A percentile compares a stretch with the other conserved stretches of the same genome.
phyloP scores from a whole-genome alignment of 2,113 vertebrate genomes.

The Typhlomys cinereus region DNA sequence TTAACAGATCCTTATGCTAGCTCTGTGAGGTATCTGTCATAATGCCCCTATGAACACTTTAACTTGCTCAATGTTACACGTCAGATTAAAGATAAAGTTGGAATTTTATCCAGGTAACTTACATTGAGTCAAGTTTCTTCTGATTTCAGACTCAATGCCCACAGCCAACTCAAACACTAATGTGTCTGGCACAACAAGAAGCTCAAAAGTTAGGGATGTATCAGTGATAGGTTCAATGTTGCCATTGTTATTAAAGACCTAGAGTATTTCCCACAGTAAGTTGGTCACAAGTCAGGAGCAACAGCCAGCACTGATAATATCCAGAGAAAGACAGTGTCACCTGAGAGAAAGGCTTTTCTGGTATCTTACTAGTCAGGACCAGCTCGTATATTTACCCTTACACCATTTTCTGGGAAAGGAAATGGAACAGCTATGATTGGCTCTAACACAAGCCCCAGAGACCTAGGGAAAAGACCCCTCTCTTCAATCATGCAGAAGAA shows the following conservation, averaged over 20 bases:
- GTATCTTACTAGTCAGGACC: not conserved
- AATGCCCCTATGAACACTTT: not conserved
- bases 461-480: not conserved
- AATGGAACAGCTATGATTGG: not conserved
- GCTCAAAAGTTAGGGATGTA: not conserved
- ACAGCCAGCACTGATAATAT: not conserved
- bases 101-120: not conserved
- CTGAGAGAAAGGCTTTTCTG: not conserved
- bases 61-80: not conserved
- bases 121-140: not conserved
- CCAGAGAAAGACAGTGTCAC: not conserved
- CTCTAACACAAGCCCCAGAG: not conserved
- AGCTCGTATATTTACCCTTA: not conserved
- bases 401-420: not conserved
- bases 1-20: not conserved
- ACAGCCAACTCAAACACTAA: not conserved
- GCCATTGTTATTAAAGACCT: not conserved
- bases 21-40: not conserved
- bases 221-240: not conserved
- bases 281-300: not conserved
- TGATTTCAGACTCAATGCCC: not conserved
- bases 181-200: not conserved
- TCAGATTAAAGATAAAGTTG: not conserved
- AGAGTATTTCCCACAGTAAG: not conserved
- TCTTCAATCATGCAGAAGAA: not conserved